Evolutionary conservation across 23 tunicate species (phyloP).

Genomic region (Corella eumyota): DNA sequence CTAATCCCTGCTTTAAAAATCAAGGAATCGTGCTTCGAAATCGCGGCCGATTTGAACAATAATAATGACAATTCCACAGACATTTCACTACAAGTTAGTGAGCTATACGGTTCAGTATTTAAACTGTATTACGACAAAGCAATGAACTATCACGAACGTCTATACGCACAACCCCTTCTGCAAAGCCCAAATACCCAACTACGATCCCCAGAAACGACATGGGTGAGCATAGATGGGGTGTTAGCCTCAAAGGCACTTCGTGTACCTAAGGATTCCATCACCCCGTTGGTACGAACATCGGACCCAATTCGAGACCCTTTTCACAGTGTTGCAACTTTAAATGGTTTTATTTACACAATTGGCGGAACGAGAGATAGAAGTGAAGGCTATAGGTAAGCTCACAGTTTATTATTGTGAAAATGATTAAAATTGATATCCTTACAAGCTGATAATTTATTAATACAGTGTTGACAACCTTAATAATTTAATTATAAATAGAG

Average conservation of each 20-base stretch:
- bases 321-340: constrained; percentile 73
- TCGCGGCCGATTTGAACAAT: neutral
- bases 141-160: constrained; percentile 29
- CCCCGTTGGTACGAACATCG: neutral
- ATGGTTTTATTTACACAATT: constrained; percentile 72
- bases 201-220: constrained; percentile 6
- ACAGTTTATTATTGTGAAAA: neutral
- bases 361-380: constrained; percentile 54
- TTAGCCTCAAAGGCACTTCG: constrained; percentile 29
- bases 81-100: no score
- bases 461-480: no score
- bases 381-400: constrained; percentile 49
- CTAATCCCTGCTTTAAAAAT: constrained; percentile 26
- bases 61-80: neutral
- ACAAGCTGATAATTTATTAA: no score
- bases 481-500: no score
- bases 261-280: constrained; percentile 8
- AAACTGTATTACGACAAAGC: constrained; percentile 17
- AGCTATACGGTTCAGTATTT: constrained; percentile 7
- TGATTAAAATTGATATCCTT: no score
- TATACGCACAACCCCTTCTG: constrained; percentile 50
- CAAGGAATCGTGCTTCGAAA: constrained; percentile 2
- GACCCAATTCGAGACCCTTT: constrained; percentile 67
- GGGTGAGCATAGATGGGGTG: constrained; percentile 68
- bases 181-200: constrained; percentile 19